Evolutionary conservation across 2,113 vertebrate species (phyloP).

Genomic region (Megaleporinus macrocephalus): DNA sequence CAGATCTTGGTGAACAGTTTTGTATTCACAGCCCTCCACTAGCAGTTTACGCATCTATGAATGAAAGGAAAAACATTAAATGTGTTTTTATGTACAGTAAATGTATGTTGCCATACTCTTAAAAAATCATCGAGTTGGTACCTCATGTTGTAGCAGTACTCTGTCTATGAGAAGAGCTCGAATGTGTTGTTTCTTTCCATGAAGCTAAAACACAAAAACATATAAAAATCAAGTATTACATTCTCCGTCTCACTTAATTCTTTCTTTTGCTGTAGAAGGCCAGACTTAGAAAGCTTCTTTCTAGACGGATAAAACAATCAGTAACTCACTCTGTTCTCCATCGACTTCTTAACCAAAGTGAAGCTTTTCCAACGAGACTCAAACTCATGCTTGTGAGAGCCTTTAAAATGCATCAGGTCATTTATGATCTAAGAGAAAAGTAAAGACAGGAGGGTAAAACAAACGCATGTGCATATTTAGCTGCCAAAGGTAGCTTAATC

Average conservation of each 20-base stretch:
- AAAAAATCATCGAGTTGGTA: conserved; percentile 66
- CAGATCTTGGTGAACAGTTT: conserved; percentile 89
- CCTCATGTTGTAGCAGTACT: conserved; percentile 96
- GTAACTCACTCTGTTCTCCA: conserved; percentile 93
- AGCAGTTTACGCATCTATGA: conserved; percentile 90
- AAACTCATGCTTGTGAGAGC: conserved; percentile 96
- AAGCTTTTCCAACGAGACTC: conserved; percentile 98
- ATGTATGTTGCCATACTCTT: neutral
- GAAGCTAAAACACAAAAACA: conserved; percentile 79
- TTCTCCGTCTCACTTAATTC: neutral
- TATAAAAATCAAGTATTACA: neutral
- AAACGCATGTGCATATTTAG: neutral
- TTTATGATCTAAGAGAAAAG: conserved; percentile 84
- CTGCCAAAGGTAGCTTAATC: neutral
- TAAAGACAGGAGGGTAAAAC: conserved; percentile 42
- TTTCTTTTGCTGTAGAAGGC: neutral
- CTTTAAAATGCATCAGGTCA: conserved; percentile 93
- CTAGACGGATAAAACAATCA: neutral
- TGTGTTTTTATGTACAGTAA: neutral
- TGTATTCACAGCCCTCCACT: conserved; percentile 93
- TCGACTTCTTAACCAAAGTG: conserved; percentile 97
- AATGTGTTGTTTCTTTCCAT: conserved; percentile 93
- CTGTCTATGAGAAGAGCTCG: conserved; percentile 94
- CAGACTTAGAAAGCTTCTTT: neutral
- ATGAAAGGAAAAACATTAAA: neutral